Evolutionary conservation across 2,797 vertebrate genomes (phyloP).

Genomic region (Centroberyx gerrardi): DNA sequence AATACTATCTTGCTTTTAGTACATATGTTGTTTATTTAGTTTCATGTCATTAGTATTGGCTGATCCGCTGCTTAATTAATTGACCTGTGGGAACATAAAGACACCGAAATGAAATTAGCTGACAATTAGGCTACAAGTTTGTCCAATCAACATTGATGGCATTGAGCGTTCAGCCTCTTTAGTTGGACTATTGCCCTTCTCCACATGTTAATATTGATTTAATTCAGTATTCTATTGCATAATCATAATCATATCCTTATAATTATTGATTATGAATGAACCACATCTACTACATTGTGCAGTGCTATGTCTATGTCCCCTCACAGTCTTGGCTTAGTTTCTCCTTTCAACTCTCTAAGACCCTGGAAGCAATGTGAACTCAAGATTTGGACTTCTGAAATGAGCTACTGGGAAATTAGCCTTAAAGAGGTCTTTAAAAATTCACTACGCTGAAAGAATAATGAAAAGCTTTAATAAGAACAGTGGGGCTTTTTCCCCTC

Average conservation of each 20-base stretch:
- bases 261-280: not conserved
- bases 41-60: too few relatives aligned
- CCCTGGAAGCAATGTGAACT: conserved; percentile 12
- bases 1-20: too few relatives aligned
- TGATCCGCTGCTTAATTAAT: too few relatives aligned
- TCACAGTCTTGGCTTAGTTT: not conserved
- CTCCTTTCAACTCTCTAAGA: conserved; percentile 1
- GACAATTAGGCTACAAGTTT: too few relatives aligned
- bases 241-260: not conserved
- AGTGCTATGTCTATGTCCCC: not conserved
- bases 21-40: too few relatives aligned
- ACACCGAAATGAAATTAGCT: too few relatives aligned
- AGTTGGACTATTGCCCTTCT: not conserved
- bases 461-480: conserved; percentile 46
- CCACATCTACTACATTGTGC: not conserved
- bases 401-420: conserved; percentile 31
- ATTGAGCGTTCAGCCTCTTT: not conserved
- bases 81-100: too few relatives aligned
- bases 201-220: not conserved
- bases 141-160: too few relatives aligned
- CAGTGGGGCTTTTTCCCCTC: conserved; percentile 6
- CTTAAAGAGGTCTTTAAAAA: conserved; percentile 43
- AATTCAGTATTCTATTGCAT: not conserved
- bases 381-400: conserved; percentile 3
- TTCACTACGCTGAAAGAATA: conserved; percentile 34